Conservation (phyloP, 2,113 vertebrate genomes). For the Hepsetus odoe region DNA sequence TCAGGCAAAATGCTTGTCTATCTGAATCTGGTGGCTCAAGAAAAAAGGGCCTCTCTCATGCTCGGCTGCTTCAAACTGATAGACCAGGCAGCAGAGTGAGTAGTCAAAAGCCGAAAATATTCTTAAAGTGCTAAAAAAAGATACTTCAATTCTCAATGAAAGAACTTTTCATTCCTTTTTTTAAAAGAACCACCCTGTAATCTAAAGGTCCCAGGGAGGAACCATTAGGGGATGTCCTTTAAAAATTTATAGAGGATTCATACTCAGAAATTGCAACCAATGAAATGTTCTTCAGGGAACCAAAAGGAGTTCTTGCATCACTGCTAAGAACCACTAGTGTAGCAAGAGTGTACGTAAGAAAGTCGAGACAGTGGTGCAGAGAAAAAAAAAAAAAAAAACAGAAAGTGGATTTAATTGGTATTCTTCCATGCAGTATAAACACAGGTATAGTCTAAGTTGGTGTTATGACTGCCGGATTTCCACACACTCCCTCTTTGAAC, state of each 20-base stretch:
- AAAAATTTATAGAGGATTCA: background rate
- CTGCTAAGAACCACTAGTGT: too few relatives aligned
- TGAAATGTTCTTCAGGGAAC: too few relatives aligned
- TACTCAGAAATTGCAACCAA: too few relatives aligned
- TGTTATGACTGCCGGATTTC: constrained; percentile 48
- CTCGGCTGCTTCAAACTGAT: constrained; percentile 1
- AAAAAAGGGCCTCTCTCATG: constrained; percentile 25
- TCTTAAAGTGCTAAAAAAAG: background rate
- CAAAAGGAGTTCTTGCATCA: too few relatives aligned
- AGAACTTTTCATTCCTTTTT: too few relatives aligned
- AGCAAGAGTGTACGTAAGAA: too few relatives aligned
- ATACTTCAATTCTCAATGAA: too few relatives aligned
- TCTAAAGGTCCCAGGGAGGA: too few relatives aligned
- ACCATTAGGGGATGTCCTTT: background rate
- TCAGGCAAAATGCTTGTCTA: constrained; percentile 52
- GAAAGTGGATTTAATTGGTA: constrained; percentile 31
- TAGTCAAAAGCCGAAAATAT: background rate
- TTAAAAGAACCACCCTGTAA: too few relatives aligned
- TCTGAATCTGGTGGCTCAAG: constrained; percentile 40
- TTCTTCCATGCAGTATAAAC: constrained; percentile 39
- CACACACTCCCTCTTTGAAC: constrained; percentile 12
- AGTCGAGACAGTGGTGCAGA: background rate
- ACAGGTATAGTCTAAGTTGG: constrained; percentile 37
- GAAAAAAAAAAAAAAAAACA: constrained; percentile 6
- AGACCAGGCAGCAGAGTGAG: background rate